Conservation (phyloP, 1,140 invertebrate species). For the Paralvinella palmiformis region DNA sequence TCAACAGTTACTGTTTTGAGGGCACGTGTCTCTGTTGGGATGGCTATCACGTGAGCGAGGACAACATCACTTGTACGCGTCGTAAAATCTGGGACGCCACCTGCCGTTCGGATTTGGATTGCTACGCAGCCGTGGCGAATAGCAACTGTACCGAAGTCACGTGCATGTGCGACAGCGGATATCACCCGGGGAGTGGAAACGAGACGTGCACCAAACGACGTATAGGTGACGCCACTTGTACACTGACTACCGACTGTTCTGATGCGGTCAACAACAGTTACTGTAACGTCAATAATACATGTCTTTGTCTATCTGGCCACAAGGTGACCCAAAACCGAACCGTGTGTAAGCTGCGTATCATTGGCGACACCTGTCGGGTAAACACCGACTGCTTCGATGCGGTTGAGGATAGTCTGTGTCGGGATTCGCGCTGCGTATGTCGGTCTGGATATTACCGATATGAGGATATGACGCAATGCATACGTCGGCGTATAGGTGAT, state of each 20-base stretch:
- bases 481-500: constrained; percentile 11
- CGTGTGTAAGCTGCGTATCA: not conserved
- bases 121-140: constrained; percentile 12
- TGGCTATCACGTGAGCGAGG: constrained; percentile 16
- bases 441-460: too few relatives aligned
- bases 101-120: constrained; percentile 10
- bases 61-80: constrained; percentile 4
- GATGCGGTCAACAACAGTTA: not conserved
- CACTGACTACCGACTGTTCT: not conserved
- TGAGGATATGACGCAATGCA: too few relatives aligned
- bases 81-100: constrained; percentile 14
- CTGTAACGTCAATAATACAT: not conserved
- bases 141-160: constrained; percentile 20
- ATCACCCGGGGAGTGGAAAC: not conserved
- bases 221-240: not conserved
- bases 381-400: not conserved
- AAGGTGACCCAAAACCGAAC: not conserved
- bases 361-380: not conserved
- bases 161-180: constrained; percentile 23
- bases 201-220: constrained; percentile 12
- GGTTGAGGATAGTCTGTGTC: not conserved
- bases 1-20: constrained; percentile 18
- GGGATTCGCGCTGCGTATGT: too few relatives aligned
- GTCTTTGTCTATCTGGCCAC: not conserved
- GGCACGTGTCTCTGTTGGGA: constrained; percentile 16